phyloP scores from a whole-genome alignment of 2,797 vertebrate genomes.

The Lagocephalus sceleratus region DNA sequence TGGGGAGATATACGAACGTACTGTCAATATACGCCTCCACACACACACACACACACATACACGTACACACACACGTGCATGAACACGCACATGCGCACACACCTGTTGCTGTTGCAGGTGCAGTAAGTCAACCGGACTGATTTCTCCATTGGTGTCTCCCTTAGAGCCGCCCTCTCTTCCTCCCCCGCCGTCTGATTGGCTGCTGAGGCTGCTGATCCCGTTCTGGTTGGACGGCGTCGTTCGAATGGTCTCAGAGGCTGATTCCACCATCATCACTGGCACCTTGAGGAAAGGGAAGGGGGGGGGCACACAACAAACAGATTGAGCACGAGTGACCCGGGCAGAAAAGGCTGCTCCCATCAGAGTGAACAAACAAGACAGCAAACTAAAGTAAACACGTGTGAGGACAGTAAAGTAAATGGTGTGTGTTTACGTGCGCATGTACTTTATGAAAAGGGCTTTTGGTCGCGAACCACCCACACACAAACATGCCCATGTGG shows the following conservation, averaged over 20 bases:
- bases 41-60: constrained; percentile 51
- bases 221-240: constrained; percentile 93
- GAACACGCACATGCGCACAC: constrained; percentile 39
- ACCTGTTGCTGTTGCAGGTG: constrained; percentile 99
- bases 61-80: constrained; percentile 42
- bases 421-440: constrained; percentile 13
- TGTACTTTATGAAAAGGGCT: constrained; percentile 35
- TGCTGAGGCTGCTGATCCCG: constrained; percentile 94
- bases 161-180: constrained; percentile 83
- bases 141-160: constrained; percentile 89
- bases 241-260: constrained; percentile 98
- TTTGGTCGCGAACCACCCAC: constrained; percentile 44
- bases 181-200: constrained; percentile 87
- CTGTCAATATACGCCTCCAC: constrained; percentile 41
- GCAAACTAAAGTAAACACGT: constrained; percentile 43
- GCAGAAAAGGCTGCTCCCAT: constrained; percentile 40
- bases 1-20: constrained; percentile 26
- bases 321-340: constrained; percentile 52
- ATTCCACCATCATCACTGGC: constrained; percentile 99
- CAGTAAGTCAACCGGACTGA: constrained; percentile 93
- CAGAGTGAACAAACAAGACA: constrained; percentile 49
- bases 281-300: constrained; percentile 58
- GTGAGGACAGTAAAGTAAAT: constrained; percentile 39
- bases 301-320: constrained; percentile 6
- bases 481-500: constrained; percentile 49